Evolutionary conservation across 2,888 invertebrate genomes (phyloP), one percentile per base, ranked within the genome.

Genomic region (Agriopis marginaria): DNA sequence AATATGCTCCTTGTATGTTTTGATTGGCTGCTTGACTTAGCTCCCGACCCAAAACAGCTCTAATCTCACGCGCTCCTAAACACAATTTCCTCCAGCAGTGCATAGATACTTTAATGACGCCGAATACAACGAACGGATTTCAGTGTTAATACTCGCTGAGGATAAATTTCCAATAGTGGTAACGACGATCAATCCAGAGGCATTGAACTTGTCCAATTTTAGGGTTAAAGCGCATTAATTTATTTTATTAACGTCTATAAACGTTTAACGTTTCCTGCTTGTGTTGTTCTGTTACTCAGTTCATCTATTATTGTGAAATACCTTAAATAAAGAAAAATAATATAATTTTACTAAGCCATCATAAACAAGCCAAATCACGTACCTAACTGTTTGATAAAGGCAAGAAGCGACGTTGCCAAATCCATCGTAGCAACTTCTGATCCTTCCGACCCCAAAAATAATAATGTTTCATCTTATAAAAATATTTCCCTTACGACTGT

Each of bases 381-480:
- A 68, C 74, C 70, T 76, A 77, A 70, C 62, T 51, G 12, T 66
- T 64, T 66, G 63, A 71, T 55, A 76, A 68, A 67, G 70, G 62
- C 51, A 72, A 70, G 70, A 69, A 45, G 51, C 62, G 59, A 85
- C 85, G 84, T 87, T 84, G 84, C 85, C 89, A 91, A 92, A 92
- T 89, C 92, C 89, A 86, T 89, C 85, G 88, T 84, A 86, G 84
- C 84, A 86, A 88, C 90, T 89, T 87, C 85, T 92, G 93, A 93
- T 92, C 90, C 89, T 87, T 83, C 80, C 88, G 85, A 88, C 92
- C 94, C 93, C 88, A 92, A 89, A 93, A 93, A 93, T 94, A 94
- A 94, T 93, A 93, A 94, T 93, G 93, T 93, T 94, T 94, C 94
- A 93, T 94, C 92, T 94, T 93, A 94, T 93, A 92, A 94, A 94